Percentiles rank a stretch among this genome's conserved stretches.
Conservation (phyloP, 2,113 vertebrate species). For the Solea solea region DNA sequence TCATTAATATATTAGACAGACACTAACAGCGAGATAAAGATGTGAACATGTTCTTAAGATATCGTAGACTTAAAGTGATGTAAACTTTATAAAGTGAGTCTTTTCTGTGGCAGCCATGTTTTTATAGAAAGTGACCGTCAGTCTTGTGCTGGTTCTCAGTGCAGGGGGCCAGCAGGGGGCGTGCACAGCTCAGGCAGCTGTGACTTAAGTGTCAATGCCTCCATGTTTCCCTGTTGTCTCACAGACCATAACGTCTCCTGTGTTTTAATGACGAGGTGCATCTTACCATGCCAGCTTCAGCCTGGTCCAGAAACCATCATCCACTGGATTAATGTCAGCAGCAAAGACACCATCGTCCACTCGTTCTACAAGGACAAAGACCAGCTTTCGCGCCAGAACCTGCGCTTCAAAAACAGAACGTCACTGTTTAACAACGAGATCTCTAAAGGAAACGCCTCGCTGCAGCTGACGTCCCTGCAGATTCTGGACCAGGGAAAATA, state of each 20-base stretch:
- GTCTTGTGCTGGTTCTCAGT: too few relatives aligned
- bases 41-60: too few relatives aligned
- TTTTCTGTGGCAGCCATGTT: too few relatives aligned
- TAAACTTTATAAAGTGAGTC: too few relatives aligned
- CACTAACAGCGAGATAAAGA: too few relatives aligned
- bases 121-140: too few relatives aligned
- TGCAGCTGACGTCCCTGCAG: constrained; percentile 57
- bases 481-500: constrained; percentile 70
- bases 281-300: constrained; percentile 75
- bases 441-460: constrained; percentile 74
- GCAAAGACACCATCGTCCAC: constrained; percentile 27
- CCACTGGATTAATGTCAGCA: constrained; percentile 72
- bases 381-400: constrained; percentile 43
- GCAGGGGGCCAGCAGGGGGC: too few relatives aligned
- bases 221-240: not conserved
- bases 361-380: constrained; percentile 65
- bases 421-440: constrained; percentile 66
- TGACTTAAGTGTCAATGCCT: too few relatives aligned
- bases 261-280: constrained; percentile 48
- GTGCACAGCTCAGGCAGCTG: too few relatives aligned
- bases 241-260: constrained; percentile 18
- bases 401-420: constrained; percentile 66
- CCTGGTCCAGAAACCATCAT: constrained; percentile 55
- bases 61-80: too few relatives aligned
- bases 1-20: too few relatives aligned